Conservation (phyloP, 2,888 invertebrate species). For the Melipona beecheii region DNA sequence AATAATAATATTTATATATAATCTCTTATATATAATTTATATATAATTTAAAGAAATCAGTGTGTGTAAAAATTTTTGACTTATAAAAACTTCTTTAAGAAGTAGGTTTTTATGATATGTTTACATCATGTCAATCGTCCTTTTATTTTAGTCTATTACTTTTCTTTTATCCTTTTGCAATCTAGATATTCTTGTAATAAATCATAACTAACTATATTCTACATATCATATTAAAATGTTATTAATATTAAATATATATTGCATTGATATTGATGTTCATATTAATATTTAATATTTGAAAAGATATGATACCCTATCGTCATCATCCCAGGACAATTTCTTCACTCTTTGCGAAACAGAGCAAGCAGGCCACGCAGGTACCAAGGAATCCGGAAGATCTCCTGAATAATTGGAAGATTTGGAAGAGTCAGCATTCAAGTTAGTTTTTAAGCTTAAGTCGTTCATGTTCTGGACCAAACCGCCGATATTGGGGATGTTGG, state of each 20-base stretch:
- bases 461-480: conserved; percentile 83
- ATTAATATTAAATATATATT: too few relatives aligned
- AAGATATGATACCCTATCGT: conserved; percentile 75
- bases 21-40: too few relatives aligned
- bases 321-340: conserved; percentile 92
- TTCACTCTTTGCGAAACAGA: conserved; percentile 90
- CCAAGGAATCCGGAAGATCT: conserved; percentile 80
- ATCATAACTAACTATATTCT: not conserved
- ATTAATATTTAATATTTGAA: not conserved
- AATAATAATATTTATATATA: too few relatives aligned
- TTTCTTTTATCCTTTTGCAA: not conserved
- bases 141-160: not conserved
- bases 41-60: too few relatives aligned
- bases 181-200: not conserved
- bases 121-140: too few relatives aligned
- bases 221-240: not conserved
- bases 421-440: conserved; percentile 75
- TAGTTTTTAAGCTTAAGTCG: conserved; percentile 80
- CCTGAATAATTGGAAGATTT: conserved; percentile 80
- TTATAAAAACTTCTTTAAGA: too few relatives aligned
- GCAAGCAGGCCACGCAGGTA: conserved; percentile 87
- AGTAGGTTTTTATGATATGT: too few relatives aligned
- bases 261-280: too few relatives aligned
- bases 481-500: conserved; percentile 81
- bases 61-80: too few relatives aligned